Base-by-base conservation (phyloP, 2,113 vertebrate genomes). In the Aptenodytes forsteri region DNA sequence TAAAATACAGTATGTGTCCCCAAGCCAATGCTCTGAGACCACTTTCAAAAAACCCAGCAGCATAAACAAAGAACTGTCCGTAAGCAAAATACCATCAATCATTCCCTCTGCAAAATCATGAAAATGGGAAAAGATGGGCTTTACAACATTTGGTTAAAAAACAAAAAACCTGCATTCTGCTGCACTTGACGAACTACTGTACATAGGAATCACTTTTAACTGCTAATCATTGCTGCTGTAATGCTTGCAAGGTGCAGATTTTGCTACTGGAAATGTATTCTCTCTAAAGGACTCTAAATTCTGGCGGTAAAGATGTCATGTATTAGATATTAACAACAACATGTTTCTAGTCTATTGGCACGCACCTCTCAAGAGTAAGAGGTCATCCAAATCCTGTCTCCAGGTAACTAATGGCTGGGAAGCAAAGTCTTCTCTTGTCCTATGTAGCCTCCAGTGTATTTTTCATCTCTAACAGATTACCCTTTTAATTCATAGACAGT, bases 121-220 rank as follows among this genome's bases (percentile, higher is more conserved):
- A 13, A 77, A 61, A 42, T 3, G 16, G 62, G 27, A 27, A 16
- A 73, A 89, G 25, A 49, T 20, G 17, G 58, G 15, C 42, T 83
- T 79, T 49, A 25, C 14, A 38, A 15, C 0, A 2, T 17, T 46
- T 38, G 32, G 29, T 71, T 76, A 26, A 83, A 58, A 9, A 26
- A n/a, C n/a, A 26, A 20, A 42, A 4, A 2, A 0, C 3, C 15
- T 9, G 9, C 0, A 1, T 40, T 59, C 49, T 86, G 62, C 58
- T 55, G 49, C 44, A 19, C 52, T 40, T 3, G 20, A 21, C 65
- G 59, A 47, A 71, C 42, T 19, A 8, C 27, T 52, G 30, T 29
- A 13, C 6, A 9, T 0, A 18, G 19, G 11, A 59, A 36, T 42
- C 59, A 14, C 38, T 46, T 49, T 11, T 14, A 47, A 13, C 62